Base-by-base conservation (phyloP, 37 sponge, comb jelly and placozoan species). In the Sycon ciliatum region DNA sequence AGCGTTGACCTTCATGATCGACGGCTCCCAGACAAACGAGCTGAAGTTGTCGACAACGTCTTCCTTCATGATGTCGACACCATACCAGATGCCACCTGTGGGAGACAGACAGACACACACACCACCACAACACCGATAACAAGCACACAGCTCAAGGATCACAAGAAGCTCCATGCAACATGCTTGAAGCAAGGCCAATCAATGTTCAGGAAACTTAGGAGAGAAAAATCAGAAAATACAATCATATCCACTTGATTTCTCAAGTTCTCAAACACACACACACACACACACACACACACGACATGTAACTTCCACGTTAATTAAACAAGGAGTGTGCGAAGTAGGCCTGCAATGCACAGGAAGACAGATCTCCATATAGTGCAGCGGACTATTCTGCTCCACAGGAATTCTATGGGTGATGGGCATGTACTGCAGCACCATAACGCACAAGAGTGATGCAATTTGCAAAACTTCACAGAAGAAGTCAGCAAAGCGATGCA, bases 21-120 rank as follows among this genome's bases (percentile, higher is more conserved):
- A 78, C 11, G 99, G 99, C 67, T 98, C 99, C 99, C 99, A 98
- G 33, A 98, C 99, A 75, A 76, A 98, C 6, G 88, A 83, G 1
- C 79, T 85, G 78, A 89, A 93, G 80, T 98, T 98, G 55, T 98
- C 91, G 34, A 85, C 81, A 36, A 92, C 79, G 67, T 86, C 94
- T 68, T 98, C 99, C 7, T 71, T 81, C 32, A 49, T 85, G 71
- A 98, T 93, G 60, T 98, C 94, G 46, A 98, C 87, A 38, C 99
- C 99, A 84, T 66, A 89, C 99, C 99, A 98, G 38, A 74, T 92
- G 26, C 64, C 70, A 35, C 96, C 96, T 90, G 29, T 24, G 29
- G 63, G 16, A n/a, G 63, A 60, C 63, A 60, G 63, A 60, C 24
- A 60, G 29, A 60, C 29, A 60, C 16, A 60, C 29, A 60, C 24